These are phyloP conservation scores for Physella acuta DNA, from an alignment of 1,140 invertebrate species.

Conservation along the genomic window DNA sequence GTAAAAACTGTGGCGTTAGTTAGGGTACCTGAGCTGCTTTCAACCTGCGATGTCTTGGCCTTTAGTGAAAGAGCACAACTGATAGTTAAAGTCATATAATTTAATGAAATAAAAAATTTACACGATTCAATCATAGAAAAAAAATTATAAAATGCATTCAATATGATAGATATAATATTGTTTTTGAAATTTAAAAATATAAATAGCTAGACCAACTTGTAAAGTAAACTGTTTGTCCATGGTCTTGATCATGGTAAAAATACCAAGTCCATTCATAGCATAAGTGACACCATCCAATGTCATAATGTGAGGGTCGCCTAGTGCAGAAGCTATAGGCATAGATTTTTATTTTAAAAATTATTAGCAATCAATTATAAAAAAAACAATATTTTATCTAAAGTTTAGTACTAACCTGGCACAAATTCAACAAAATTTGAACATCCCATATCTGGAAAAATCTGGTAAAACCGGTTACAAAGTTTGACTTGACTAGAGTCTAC, in stretches of 20 bases:
- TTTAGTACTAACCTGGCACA: conserved; percentile 6
- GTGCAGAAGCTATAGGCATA: neutral
- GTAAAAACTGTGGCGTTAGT: neutral
- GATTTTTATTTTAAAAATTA: neutral
- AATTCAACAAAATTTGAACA: conserved; percentile 7
- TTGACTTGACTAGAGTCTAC: neutral
- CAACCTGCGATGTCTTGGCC: neutral
- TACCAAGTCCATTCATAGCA: conserved; percentile 5
- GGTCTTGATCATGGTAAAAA: neutral
- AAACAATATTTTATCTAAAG: too few species aligned
- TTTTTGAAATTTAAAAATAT: too few species aligned
- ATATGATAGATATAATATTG: too few species aligned
- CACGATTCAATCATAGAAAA: too few species aligned
- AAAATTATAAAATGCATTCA: too few species aligned
- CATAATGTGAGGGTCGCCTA: conserved; percentile 1
- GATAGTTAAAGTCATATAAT: too few species aligned
- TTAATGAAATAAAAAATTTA: too few species aligned
- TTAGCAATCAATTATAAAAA: too few species aligned
- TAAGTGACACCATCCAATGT: neutral
- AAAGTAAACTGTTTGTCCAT: too few species aligned
- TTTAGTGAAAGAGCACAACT: too few species aligned
- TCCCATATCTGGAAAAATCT: too few species aligned
- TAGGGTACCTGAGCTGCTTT: neutral
- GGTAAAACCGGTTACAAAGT: neutral
- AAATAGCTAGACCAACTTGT: too few species aligned